These are phyloP conservation scores for Thamnophis elegans DNA, from an alignment of 2,797 vertebrate genomes.

Conservation along the genomic window DNA sequence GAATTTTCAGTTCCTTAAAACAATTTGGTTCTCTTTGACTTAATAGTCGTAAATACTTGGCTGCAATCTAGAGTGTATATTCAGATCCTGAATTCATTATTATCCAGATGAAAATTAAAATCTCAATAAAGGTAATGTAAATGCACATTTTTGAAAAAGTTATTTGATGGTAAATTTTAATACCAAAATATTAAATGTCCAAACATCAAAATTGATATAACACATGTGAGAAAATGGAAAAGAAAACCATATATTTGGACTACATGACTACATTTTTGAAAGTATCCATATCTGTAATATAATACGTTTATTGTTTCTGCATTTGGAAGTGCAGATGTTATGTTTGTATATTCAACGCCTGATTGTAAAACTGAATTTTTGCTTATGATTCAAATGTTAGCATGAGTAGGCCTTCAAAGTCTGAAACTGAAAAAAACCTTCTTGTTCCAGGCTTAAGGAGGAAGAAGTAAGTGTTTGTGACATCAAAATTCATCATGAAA, in stretches of 20 bases:
- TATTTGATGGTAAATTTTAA: slow-evolving; percentile 37
- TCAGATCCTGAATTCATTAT: slow-evolving; percentile 55
- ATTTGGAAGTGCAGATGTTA: neutral
- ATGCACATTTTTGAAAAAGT: slow-evolving; percentile 47
- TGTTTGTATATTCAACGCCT: slow-evolving; percentile 2
- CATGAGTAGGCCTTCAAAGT: neutral
- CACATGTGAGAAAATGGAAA: slow-evolving; percentile 27
- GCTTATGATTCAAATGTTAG: neutral
- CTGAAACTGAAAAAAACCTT: neutral
- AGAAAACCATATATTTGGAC: slow-evolving; percentile 9
- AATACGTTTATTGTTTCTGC: neutral
- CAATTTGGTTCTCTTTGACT: slow-evolving; percentile 42
- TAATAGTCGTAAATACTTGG: slow-evolving; percentile 24
- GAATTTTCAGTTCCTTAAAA: slow-evolving; percentile 34
- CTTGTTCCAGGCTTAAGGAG: neutral
- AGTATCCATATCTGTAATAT: neutral
- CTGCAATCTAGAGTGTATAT: slow-evolving; percentile 43
- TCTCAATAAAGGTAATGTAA: slow-evolving; percentile 59
- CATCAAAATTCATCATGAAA: neutral
- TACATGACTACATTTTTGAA: neutral
- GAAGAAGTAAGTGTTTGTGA: neutral
- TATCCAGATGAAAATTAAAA: slow-evolving; percentile 42
- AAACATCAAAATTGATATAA: slow-evolving; percentile 1
- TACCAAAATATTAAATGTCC: neutral
- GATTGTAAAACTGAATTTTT: neutral